Evolutionary conservation across 2,797 vertebrate genomes (phyloP), one percentile per base, ranked within the genome.

Genomic region (Pterois miles): DNA sequence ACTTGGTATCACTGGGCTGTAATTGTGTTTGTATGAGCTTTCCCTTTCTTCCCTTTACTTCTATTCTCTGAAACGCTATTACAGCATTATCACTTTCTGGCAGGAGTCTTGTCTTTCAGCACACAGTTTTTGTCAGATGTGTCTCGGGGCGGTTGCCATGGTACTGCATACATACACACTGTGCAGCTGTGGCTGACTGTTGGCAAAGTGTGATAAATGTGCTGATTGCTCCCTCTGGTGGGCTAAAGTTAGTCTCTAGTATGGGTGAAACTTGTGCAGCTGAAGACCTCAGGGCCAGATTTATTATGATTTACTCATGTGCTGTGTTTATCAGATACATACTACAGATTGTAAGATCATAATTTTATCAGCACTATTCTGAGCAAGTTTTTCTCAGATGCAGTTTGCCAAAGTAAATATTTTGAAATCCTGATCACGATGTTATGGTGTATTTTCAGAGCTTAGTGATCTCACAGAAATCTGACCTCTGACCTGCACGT

Each of bases 171-270:
- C 25, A 48, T 10, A 36, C 20, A 46, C 67, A 73, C 71, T 36
- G 33, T 59, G 71, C 84, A 88, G 81, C 88, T 93, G 88, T 62
- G 60, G 64, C 5, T 27, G 12, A 70, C 46, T 22, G 31, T 18
- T 50, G 33, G 27, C 2, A 1, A 12, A 20, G 25, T 64, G 71
- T 23, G 11, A 81, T 67, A 77, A 53, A 75, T 80, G 77, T 83
- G 88, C 63, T 74, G 64, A 85, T 59, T 81, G 72, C 89, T 52
- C 93, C 92, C 88, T 92, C 94, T 95, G 76, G 76, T 92, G 94
- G 90, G 36, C 23, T 50, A 12, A 52, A 25, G 52, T 52, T 20
- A 27, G 29, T 60, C 29, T 67, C 12, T 34, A 27, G 69, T 25
- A 31, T 18, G 23, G 23, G 25, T 71, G 20, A 63, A 76, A 76